Conservation (phyloP, 1,140 invertebrate species). For the Tetramorium parvispinum region DNA sequence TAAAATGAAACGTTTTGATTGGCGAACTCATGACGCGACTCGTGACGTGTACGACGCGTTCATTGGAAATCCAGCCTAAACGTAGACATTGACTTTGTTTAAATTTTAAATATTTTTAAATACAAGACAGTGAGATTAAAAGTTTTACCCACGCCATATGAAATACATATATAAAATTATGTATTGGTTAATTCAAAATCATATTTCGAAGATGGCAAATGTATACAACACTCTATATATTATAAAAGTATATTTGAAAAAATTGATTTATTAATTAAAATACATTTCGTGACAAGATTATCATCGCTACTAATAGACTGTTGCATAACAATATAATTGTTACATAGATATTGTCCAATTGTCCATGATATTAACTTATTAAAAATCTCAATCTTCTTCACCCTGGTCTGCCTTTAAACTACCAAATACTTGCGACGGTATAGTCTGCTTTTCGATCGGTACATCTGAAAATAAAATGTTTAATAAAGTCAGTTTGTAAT, state of each 20-base stretch:
- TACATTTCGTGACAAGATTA: background rate
- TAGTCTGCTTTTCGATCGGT: constrained; percentile 92
- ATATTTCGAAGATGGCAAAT: no score
- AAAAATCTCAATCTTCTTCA: constrained; percentile 74
- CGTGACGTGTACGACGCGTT: no score
- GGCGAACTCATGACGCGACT: no score
- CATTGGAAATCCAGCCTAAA: no score
- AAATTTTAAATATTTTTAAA: no score
- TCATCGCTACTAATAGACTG: background rate
- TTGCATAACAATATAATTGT: background rate
- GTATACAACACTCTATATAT: background rate
- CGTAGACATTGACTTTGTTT: no score
- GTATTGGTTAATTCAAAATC: no score
- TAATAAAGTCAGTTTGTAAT: background rate
- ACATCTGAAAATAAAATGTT: constrained; percentile 85
- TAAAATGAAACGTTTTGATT: no score
- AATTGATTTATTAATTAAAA: background rate
- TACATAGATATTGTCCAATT: background rate
- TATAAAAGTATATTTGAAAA: background rate
- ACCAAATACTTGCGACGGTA: constrained; percentile 95
- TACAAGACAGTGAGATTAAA: no score
- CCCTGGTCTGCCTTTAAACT: constrained; percentile 87
- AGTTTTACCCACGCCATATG: no score
- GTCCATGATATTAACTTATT: background rate
- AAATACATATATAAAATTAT: no score